Evolutionary conservation across 2,888 invertebrate genomes (phyloP), one percentile per base, ranked within the genome.

Genomic region (Meloe dianella): DNA sequence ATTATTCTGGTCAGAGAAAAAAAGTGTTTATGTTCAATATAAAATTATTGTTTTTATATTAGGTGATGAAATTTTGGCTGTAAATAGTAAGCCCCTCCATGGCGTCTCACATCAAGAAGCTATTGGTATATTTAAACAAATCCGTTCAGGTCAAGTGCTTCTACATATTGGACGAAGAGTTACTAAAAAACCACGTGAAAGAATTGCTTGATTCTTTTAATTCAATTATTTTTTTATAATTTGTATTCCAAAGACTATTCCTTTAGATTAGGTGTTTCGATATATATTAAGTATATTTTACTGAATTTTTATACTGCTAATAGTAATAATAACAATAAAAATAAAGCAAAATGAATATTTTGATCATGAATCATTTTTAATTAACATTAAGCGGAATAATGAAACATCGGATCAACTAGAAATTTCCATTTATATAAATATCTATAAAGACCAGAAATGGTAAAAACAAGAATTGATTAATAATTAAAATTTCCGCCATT

Each of bases 51-150:
- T 35, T 41, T 9, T 10, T 58, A 75, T 87, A 86, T 22, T 84
- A 91, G 94, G 94, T 78, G 93, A 94, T 84, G 92, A 93, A 85
- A 91, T 94, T 78, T 83, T 93, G 73, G 91, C 92, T 66, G 91
- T 94, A 68, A 93, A 93, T 83, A 91, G 92, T n/a, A 89, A 91
- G 76, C 87, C 90, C 22, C 88, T 93, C 64, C 90, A 91, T 69
- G 92, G 92, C 0, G 85, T 92, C 80, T 92, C 92, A 0, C 92
- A 93, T 80, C 89, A 91, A 60, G 92, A 94, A 80, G 93, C 93
- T 27, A 91, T 94, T 74, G 86, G 90, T 70, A 88, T 93, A 73
- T 93, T 94, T 84, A 92, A 92, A 79, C 90, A 91, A 78, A 91
- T 94, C 59, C 90, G 91, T 78, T 88, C 89, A 2, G 94, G 93